Evolutionary conservation across 2,888 invertebrate genomes (phyloP).

Genomic region (Pachydiplax longipennis): DNA sequence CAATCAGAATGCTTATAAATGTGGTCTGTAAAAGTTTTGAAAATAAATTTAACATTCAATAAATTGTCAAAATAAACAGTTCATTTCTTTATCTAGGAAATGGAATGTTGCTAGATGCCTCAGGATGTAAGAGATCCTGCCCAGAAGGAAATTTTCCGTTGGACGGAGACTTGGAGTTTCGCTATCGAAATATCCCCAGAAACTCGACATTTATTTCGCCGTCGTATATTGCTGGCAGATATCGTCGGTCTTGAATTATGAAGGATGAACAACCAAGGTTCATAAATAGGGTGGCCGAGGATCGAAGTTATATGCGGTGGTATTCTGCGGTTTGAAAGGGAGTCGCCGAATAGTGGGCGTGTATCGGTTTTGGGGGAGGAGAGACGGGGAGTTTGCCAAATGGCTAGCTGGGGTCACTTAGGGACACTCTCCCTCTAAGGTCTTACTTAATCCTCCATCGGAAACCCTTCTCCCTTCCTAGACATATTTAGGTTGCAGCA

Average conservation of each 20-base stretch:
- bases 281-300: background rate
- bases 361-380: background rate
- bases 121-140: too few species aligned
- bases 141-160: too few species aligned
- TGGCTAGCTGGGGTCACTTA: conserved; percentile 39
- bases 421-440: conserved; percentile 23
- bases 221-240: background rate
- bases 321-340: background rate
- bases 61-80: too few species aligned
- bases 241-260: background rate
- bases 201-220: too few species aligned
- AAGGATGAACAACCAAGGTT: background rate
- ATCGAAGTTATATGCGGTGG: conserved; percentile 27
- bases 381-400: conserved; percentile 13
- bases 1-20: too few species aligned
- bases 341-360: background rate
- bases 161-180: too few species aligned
- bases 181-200: too few species aligned
- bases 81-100: too few species aligned
- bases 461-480: background rate
- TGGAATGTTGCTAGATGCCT: too few species aligned
- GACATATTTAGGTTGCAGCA: background rate
- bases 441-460: conserved; percentile 38
- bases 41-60: too few species aligned
- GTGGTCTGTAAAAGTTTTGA: too few species aligned